Base-by-base conservation (phyloP, 2,113 vertebrate species). In the Eolophus roseicapilla region DNA sequence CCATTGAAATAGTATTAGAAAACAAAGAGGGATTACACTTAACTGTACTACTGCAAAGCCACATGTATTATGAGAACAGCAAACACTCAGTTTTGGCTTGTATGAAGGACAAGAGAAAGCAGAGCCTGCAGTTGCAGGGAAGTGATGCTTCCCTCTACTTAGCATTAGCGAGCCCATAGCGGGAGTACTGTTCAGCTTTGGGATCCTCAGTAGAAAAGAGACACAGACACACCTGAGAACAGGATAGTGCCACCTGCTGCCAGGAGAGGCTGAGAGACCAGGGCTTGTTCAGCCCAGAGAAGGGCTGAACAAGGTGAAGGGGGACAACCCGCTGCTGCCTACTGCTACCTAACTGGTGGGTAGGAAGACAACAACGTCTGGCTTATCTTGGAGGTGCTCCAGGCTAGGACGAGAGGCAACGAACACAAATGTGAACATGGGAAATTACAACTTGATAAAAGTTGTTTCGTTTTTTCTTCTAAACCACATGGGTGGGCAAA, bases 361-460 rank as follows among this genome's bases (percentile, higher is more conserved):
- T 31, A 79, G 6, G 31, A 91, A 31, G 44, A 33, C 1, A 3
- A 53, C 15, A 47, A 52, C 16, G 21, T 31, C 52, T 70, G 47
- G n/a, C 18, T 63, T 9, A 24, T 33, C 31, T 39, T 44, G 57
- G 47, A 62, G 11, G n/a, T 17, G 41, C 50, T 90, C 23, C 57
- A 71, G 19, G 65, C 35, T 75, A 67, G 17, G 37, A 53, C 7
- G 28, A 75, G 41, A 68, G 33, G 35, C 18, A 71, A 60, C 1
- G 2, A 88, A 57, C 6, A 31, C 8, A 57, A 74, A 28, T 3
- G 1, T 1, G 2, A 88, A 88, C n/a, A 52, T 0, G 2, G 20
- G 60, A 92, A 85, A 57, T 11, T 31, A 33, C 28, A 68, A 19
- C 23, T 49, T 46, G 18, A 28, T 46, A 14, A 24, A 82, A 91